phyloP scores from a whole-genome alignment of 2,888 invertebrate genomes.

The Halictus ligatus region DNA sequence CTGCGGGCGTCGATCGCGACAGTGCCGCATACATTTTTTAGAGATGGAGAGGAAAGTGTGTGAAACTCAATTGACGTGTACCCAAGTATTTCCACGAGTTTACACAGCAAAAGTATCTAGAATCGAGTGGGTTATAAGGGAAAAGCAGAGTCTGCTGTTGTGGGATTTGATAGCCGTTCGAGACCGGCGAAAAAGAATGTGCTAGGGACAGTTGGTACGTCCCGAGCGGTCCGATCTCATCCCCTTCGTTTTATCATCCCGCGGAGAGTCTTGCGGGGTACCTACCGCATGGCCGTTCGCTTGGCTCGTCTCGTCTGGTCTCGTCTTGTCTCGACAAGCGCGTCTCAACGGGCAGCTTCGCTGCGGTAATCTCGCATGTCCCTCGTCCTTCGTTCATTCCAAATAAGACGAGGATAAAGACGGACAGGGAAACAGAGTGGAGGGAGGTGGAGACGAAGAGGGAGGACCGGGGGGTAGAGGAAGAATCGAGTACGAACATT shows the following conservation, averaged over 20 bases:
- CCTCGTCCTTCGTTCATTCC: constrained; percentile 67
- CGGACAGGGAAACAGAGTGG: constrained; percentile 34
- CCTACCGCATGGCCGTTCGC: constrained; percentile 65
- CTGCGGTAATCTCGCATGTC: constrained; percentile 70
- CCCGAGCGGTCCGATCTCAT: constrained; percentile 68
- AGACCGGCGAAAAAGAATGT: neutral
- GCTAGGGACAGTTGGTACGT: constrained; percentile 54
- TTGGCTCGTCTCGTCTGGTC: constrained; percentile 53
- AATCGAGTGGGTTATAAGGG: neutral
- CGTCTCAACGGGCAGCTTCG: constrained; percentile 67
- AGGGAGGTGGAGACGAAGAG: constrained; percentile 3
- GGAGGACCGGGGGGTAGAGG: constrained; percentile 24
- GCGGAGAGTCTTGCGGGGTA: constrained; percentile 66
- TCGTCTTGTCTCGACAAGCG: constrained; percentile 52
- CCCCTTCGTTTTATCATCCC: constrained; percentile 70
- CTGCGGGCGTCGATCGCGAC: too few relatives aligned
- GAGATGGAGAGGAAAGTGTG: too few relatives aligned
- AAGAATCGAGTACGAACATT: constrained; percentile 71
- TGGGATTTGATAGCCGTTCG: neutral
- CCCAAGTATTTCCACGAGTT: too few relatives aligned
- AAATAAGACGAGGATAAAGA: constrained; percentile 70
- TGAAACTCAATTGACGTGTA: too few relatives aligned
- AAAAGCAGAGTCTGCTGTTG: neutral
- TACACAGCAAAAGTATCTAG: neutral
- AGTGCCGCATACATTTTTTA: too few relatives aligned